Conservation (phyloP, 2,888 invertebrate species). For the Hirtodrosophila alboralis region DNA sequence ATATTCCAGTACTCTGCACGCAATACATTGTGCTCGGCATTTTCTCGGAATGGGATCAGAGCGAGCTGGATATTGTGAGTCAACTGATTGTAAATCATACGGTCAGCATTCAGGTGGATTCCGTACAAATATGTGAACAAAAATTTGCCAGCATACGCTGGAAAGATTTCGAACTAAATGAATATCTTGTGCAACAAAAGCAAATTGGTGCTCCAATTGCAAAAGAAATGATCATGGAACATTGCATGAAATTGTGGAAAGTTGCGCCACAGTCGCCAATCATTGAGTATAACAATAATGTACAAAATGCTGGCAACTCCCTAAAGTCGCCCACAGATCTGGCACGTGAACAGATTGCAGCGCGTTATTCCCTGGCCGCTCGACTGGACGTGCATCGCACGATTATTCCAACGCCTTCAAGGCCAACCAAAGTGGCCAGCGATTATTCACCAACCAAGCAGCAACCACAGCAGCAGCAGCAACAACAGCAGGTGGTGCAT, state of each 20-base stretch:
- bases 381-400: constrained; percentile 73
- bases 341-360: constrained; percentile 71
- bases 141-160: constrained; percentile 82
- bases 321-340: constrained; percentile 63
- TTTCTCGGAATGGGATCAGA: constrained; percentile 79
- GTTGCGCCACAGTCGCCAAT: constrained; percentile 42
- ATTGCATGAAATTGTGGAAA: constrained; percentile 80
- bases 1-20: constrained; percentile 76
- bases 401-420: constrained; percentile 10
- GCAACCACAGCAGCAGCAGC: constrained; percentile 19
- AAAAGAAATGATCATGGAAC: constrained; percentile 79
- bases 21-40: constrained; percentile 81
- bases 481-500: constrained; percentile 29
- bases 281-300: constrained; percentile 55
- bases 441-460: constrained; percentile 51
- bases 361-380: constrained; percentile 68
- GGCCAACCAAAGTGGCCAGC: constrained; percentile 23
- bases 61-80: constrained; percentile 73
- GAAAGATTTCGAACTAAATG: constrained; percentile 81
- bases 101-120: constrained; percentile 71
- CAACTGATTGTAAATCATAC: constrained; percentile 74
- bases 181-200: constrained; percentile 81
- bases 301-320: constrained; percentile 32
- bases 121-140: constrained; percentile 70
- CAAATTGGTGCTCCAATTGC: constrained; percentile 80